Evolutionary conservation across 2,888 invertebrate genomes (phyloP), one percentile per base, ranked within the genome.

Genomic region (Platycheirus rosarum): DNA sequence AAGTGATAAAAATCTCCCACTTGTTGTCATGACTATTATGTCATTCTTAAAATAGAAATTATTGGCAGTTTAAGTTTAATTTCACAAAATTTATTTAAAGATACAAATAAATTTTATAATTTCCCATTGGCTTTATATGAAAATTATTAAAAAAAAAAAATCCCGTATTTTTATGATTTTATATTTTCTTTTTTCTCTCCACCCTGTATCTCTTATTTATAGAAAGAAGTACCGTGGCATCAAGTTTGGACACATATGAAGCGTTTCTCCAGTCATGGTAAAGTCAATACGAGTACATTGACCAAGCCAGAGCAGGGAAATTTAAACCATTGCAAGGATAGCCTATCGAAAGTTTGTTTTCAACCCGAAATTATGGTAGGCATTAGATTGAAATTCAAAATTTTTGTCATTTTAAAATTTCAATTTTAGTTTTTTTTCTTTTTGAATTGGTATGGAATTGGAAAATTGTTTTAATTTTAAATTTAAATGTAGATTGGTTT

Each of bases 241-340:
- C 89, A 89, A 85, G 89, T 89, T 85, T 89, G 89, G 89, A 89
- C 89, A 74, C 89, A 89, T 84, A 89, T 89, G 89, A 89, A 89
- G 86, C 89, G 89, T 85, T 87, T 89, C 78, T 89, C 89, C 68
- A 88, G 89, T 87, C 77, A 84, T 78, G 89, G 89, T 79, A 89
- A 89, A 87, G 88, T 89, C 85, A 89, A 89, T 85, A 88, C 89
- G 68, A 89, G 84, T 86, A 89, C 89, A 65, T 86, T 89, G 87
- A 89, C 89, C 57, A 82, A 82, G 35, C 82, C 82, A 71, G 82
- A 82, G 29, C 82, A 82, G 76, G 82, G 82, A 57, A 82, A 76
- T 71, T 71, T 82, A 68, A 55, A 76, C 68, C 66, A 70, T 68
- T 82, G 82, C 76, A 77, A 76, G 76, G 82, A 82, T 82, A 82